phyloP scores from a whole-genome alignment of 2,113 vertebrate species.

The Nibea coibor region DNA sequence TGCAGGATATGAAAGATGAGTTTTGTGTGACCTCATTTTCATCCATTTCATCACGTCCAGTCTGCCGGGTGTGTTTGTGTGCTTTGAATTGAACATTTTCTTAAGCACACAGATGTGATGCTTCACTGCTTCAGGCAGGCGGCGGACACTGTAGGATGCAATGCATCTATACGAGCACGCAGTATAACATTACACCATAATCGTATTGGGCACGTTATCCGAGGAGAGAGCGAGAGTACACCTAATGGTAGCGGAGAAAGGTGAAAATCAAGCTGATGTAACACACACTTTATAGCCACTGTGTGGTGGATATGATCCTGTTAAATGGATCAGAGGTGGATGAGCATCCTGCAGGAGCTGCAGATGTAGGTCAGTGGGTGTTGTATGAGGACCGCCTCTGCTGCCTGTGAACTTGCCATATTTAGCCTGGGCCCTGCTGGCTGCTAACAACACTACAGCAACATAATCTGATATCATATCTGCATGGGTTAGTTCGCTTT shows the following conservation, averaged over 20 bases:
- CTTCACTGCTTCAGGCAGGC: neutral
- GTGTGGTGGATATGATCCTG: too few species aligned
- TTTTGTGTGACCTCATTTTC: neutral
- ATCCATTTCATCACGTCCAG: too few species aligned
- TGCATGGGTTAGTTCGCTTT: neutral
- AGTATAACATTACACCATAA: neutral
- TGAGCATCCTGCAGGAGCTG: slow-evolving; percentile 15
- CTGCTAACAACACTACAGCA: slow-evolving; percentile 10
- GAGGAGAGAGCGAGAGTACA: neutral
- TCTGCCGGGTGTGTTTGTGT: neutral
- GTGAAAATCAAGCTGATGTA: neutral
- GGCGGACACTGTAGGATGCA: neutral
- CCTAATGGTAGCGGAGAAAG: neutral
- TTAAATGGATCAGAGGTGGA: neutral
- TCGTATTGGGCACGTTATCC: neutral
- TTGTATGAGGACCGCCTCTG: slow-evolving; percentile 15
- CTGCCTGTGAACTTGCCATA: slow-evolving; percentile 5
- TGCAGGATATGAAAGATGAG: neutral
- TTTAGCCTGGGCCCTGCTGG: slow-evolving; percentile 31
- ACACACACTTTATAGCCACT: too few species aligned
- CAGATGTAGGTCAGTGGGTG: slow-evolving; percentile 75
- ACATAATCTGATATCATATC: neutral
- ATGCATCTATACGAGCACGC: neutral
- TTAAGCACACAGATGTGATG: neutral
- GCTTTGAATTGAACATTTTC: neutral